Evolutionary conservation across 2,113 vertebrate species (phyloP), one percentile per base, ranked within the genome.

Genomic region (Mesocricetus auratus): DNA sequence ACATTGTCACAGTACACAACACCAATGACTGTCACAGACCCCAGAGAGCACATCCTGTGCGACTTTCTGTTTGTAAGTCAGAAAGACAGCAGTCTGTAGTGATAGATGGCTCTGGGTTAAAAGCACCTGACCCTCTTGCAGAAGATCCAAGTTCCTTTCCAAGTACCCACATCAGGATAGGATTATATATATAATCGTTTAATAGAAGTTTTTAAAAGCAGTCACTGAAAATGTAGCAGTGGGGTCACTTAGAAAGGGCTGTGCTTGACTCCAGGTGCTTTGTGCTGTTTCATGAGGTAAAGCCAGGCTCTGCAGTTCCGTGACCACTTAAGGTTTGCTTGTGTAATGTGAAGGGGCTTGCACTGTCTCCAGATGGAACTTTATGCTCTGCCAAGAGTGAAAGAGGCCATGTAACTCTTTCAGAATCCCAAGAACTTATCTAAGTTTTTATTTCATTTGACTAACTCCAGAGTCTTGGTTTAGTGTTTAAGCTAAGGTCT

Each of bases 281-380:
- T 3, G 4, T 31, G 50, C 64, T 21, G 12, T n/a, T 19, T 88
- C 19, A 17, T 39, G 39, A 56, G 86, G 77, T 75, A 56, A 86
- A 47, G 31, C 17, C 42, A 12, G 8, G 19, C 42, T 11, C 7
- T 2, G 19, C 6, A 5, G 33, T 10, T 42, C 50, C 26, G 45
- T 60, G 24, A 56, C n/a, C 31, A n/a, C 87, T 90, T 47, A 83
- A 45, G 89, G 12, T 45, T 69, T 58, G 26, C 36, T 81, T 79
- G 53, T 29, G 26, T 6, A 71, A 87, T 36, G 12, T 58, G 58
- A 68, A 81, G 56, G 36, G 74, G 19, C 26, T 33, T 83, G 2
- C 31, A 36, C 60, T 74, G 9, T 56, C 92, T 95, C 89, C 47
- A 87, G n/a, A 42, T 39, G 75, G 74, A 93, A 91, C 56, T 21